These are phyloP conservation scores for Drosophila leontia DNA, from an alignment of 1,140 invertebrate species.

Conservation along the genomic window DNA sequence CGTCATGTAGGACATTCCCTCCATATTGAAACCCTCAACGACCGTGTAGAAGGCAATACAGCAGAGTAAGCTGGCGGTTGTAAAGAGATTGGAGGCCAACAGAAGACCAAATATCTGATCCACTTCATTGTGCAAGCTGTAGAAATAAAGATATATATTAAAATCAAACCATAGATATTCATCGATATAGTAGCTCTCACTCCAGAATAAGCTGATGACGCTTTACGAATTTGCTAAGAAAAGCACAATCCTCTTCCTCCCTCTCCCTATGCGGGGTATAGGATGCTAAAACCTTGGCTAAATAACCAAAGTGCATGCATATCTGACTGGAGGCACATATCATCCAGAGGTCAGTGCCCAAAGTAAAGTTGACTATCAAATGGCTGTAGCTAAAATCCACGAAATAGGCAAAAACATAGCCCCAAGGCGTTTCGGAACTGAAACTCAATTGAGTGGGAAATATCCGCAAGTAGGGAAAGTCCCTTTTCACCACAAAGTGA, in stretches of 20 bases:
- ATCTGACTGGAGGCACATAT: conserved; percentile 46
- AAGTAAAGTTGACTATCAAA: conserved; percentile 27
- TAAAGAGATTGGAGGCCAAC: conserved; percentile 47
- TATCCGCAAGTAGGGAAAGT: conserved; percentile 36
- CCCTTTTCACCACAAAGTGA: background rate
- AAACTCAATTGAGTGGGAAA: conserved; percentile 30
- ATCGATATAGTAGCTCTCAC: background rate
- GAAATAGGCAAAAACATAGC: conserved; percentile 3
- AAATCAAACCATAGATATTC: too few species aligned
- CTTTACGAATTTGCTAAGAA: conserved; percentile 19
- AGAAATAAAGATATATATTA: background rate
- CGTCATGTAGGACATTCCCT: conserved; percentile 43
- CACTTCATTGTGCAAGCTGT: conserved; percentile 43
- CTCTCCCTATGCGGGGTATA: conserved; percentile 17
- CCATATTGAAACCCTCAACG: conserved; percentile 43
- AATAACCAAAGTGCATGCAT: conserved; percentile 44
- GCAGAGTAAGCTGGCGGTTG: conserved; percentile 46
- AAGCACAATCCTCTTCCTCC: conserved; percentile 20
- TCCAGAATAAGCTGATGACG: conserved; percentile 38
- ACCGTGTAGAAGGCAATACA: conserved; percentile 37
- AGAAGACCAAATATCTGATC: conserved; percentile 44
- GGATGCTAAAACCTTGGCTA: conserved; percentile 12
- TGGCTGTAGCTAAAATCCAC: conserved; percentile 37
- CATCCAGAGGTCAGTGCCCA: conserved; percentile 57
- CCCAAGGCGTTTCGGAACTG: background rate